phyloP scores from a whole-genome alignment of 2,797 vertebrate species.

The Champsocephalus gunnari region DNA sequence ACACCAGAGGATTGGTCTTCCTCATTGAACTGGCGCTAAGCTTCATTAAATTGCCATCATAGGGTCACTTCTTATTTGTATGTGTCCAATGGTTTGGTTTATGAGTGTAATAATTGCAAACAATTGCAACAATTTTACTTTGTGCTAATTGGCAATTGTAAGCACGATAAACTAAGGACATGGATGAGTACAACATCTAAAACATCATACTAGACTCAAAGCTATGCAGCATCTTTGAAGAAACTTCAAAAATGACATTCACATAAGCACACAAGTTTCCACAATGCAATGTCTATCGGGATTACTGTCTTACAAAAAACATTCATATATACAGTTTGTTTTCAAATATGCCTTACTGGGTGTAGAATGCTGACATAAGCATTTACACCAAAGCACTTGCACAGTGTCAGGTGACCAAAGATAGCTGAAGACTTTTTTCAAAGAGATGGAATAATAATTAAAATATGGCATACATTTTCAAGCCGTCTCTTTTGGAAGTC shows the following conservation, averaged over 20 bases:
- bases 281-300: too few species aligned
- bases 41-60: neutral
- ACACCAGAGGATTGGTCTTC: too few species aligned
- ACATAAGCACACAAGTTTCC: too few species aligned
- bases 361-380: neutral
- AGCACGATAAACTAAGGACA: neutral
- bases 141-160: neutral
- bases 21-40: too few species aligned
- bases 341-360: neutral
- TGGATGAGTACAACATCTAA: neutral
- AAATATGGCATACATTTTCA: neutral
- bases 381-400: neutral
- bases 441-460: neutral
- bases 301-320: too few species aligned
- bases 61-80: neutral
- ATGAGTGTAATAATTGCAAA: neutral
- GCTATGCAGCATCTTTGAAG: neutral
- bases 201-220: neutral
- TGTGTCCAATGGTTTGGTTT: neutral
- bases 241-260: too few species aligned
- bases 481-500: neutral
- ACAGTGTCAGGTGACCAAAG: neutral
- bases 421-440: neutral
- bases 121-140: too few species aligned
- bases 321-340: too few species aligned